A percentile compares a stretch with the other conserved stretches of the same genome.
These are phyloP conservation scores for Escarpia spicata DNA, from an alignment of 2,888 invertebrate species.

Conservation along the genomic window DNA sequence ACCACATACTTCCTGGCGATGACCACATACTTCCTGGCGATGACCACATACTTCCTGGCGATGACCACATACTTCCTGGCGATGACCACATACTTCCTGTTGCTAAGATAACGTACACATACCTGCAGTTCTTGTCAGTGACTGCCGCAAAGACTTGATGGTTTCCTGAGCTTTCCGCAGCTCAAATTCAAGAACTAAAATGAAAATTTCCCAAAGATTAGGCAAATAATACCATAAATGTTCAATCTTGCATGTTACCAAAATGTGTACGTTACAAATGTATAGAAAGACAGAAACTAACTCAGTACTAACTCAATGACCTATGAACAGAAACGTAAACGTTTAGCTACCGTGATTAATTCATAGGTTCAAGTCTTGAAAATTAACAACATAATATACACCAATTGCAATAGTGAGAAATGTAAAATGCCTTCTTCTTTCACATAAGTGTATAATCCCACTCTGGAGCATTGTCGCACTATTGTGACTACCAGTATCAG, in stretches of 20 bases:
- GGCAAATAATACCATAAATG: neutral
- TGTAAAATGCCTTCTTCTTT: no score
- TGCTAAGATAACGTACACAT: conserved; percentile 21
- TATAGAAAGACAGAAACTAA: no score
- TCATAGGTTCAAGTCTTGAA: neutral
- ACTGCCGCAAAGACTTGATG: conserved; percentile 81
- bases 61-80: neutral
- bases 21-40: no score
- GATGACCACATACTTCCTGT: neutral
- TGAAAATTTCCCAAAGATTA: conserved; percentile 24
- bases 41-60: neutral
- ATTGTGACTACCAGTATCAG: no score
- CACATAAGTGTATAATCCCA: no score
- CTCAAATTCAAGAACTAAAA: conserved; percentile 83
- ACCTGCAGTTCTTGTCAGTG: conserved; percentile 74
- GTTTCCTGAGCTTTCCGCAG: conserved; percentile 86
- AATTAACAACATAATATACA: neutral
- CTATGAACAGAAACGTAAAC: no score
- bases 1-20: neutral
- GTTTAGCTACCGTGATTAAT: neutral
- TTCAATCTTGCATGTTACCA: no score
- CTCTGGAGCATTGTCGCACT: no score
- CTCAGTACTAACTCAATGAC: no score
- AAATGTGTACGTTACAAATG: no score
- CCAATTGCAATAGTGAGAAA: no score